These are phyloP conservation scores for Macrosiphum euphorbiae DNA, from an alignment of 2,888 invertebrate genomes.

Conservation along the genomic window DNA sequence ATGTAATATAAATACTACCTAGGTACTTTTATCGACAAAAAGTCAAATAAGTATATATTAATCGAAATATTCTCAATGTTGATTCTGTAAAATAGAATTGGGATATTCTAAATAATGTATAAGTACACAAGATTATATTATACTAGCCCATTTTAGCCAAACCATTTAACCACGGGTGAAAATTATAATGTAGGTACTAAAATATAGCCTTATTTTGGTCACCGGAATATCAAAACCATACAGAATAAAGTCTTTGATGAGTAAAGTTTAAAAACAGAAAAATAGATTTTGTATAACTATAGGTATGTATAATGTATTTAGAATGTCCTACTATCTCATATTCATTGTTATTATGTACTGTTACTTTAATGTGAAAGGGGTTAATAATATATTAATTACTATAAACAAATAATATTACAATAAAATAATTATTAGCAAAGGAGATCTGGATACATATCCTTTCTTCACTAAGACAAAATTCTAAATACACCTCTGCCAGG, in stretches of 20 bases:
- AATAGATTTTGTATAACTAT: neutral
- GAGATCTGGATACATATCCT: neutral
- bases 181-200: neutral
- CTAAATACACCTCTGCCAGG: neutral
- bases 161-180: neutral
- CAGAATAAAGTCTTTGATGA: neutral
- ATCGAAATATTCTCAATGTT: neutral
- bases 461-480: neutral
- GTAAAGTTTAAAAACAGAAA: neutral
- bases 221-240: neutral
- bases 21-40: no score
- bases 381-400: neutral
- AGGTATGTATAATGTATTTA: no score
- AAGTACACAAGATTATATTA: neutral
- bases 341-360: no score
- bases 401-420: neutral
- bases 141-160: neutral
- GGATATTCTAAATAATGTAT: neutral
- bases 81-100: neutral
- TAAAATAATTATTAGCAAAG: neutral
- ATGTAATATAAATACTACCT: no score
- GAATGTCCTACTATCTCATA: no score
- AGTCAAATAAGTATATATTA: neutral
- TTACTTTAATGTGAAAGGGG: no score
- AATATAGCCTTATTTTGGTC: neutral